Conservation (phyloP, 2,888 invertebrate genomes). For the Diarsia brunnea region DNA sequence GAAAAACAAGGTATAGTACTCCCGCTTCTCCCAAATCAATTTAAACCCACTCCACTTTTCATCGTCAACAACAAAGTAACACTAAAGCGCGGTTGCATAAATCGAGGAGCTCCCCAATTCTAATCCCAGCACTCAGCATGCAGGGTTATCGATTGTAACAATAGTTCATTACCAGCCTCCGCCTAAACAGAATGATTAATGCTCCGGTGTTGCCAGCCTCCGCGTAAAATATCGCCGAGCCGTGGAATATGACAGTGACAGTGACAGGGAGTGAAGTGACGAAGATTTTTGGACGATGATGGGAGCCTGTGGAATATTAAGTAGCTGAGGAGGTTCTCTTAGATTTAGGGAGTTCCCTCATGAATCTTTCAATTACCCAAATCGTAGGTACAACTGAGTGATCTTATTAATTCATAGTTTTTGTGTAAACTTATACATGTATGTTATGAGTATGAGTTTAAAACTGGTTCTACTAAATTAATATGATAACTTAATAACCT, state of each 20-base stretch:
- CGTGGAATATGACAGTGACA: constrained; percentile 49
- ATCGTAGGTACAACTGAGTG: neutral
- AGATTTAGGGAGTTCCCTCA: neutral
- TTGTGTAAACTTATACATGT: neutral
- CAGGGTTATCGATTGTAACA: constrained; percentile 72
- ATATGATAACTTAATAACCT: neutral
- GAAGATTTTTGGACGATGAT: constrained; percentile 16
- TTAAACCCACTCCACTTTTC: constrained; percentile 4
- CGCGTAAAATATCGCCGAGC: constrained; percentile 51
- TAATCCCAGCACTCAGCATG: constrained; percentile 54
- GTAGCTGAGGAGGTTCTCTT: neutral
- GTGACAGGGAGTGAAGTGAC: constrained; percentile 25
- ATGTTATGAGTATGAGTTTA: neutral
- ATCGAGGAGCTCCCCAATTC: constrained; percentile 28
- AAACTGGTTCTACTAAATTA: neutral
- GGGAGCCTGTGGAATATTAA: constrained; percentile 24
- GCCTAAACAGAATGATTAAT: constrained; percentile 78
- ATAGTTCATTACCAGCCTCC: constrained; percentile 75
- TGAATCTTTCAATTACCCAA: too few species aligned
- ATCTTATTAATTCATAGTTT: neutral
- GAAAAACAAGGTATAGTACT: neutral
- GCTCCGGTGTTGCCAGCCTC: constrained; percentile 60
- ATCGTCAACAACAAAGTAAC: constrained; percentile 40
- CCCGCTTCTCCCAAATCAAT: constrained; percentile 12
- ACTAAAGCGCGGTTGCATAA: constrained; percentile 34